Conservation (phyloP, 1,140 invertebrate genomes). For the Nautilus pompilius region DNA sequence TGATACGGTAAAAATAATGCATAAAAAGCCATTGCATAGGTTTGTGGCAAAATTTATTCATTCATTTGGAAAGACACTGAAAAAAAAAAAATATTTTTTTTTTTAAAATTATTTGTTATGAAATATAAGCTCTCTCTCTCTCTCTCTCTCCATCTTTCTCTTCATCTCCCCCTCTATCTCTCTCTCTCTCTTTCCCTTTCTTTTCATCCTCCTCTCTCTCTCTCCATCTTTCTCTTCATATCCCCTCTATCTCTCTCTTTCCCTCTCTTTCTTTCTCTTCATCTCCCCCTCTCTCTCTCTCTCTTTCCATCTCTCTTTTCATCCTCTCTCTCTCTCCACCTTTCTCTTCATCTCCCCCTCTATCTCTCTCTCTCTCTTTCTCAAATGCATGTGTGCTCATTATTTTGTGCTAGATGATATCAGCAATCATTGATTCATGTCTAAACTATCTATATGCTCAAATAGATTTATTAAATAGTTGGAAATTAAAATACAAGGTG, state of each 20-base stretch:
- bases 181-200: not conserved
- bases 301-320: not conserved
- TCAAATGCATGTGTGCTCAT: no score
- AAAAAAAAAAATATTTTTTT: not conserved
- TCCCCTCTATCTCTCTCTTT: not conserved
- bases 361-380: no score
- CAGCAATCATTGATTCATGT: no score
- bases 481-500: no score
- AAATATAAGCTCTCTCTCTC: not conserved
- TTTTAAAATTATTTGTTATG: not conserved
- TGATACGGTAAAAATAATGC: no score
- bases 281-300: not conserved
- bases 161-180: not conserved
- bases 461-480: no score
- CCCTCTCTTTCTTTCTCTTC: not conserved
- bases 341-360: no score
- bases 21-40: no score
- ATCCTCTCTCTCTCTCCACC: no score
- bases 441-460: no score
- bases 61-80: not conserved
- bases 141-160: not conserved
- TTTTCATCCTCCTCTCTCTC: not conserved
- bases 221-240: not conserved
- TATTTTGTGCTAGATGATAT: no score
- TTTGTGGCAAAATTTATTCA: no score